Evolutionary conservation across 2,113 vertebrate species (phyloP), one percentile per base, ranked within the genome.

Genomic region (Pelvicachromis taeniatus): DNA sequence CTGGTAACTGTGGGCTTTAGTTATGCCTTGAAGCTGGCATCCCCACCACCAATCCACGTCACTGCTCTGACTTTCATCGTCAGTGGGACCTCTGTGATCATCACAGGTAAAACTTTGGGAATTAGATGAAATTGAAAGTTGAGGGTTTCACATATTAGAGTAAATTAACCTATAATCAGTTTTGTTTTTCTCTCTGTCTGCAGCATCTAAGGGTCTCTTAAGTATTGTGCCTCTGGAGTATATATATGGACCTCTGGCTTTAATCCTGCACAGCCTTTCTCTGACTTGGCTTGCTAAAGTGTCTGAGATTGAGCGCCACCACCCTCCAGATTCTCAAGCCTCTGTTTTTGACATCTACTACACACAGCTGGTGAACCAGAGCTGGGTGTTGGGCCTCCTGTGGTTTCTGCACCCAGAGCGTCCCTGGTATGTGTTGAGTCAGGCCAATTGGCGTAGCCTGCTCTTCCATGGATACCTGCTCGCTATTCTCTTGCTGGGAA

Each of bases 401-500:
- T 96, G 96, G 89, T 80, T 95, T 73, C 85, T 97, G 59, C 96
- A 96, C 86, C 95, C 95, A 0, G 92, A 96, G 54, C 84, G 59
- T 23, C 93, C 93, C 10, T 91, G 85, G 58, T 78, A 80, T 21
- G 95, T 94, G 14, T 63, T 96, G 79, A 78, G 29, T 10, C 61
- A 63, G 3, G 91, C 95, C 82, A 96, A 77, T 93, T 97, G 96
- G 96, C 87, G 88, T 56, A 95, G 78, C 54, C 91, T 97, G 68
- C 93, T 96, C 35, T 97, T 97, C 79, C 83, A 96, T 2, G 95
- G 93, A 31, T 97, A 96, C 87, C 91, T 96, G 82, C 77, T 94
- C 1, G 95, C 94, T 12, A 87, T 96, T 33, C 85, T 96, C 31
- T 86, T 96, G 77, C 88, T 96, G 82, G 95, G 96, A 12, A 87